Evolutionary conservation across 2,888 invertebrate genomes (phyloP).

Genomic region (Meghimatium bilineatum): DNA sequence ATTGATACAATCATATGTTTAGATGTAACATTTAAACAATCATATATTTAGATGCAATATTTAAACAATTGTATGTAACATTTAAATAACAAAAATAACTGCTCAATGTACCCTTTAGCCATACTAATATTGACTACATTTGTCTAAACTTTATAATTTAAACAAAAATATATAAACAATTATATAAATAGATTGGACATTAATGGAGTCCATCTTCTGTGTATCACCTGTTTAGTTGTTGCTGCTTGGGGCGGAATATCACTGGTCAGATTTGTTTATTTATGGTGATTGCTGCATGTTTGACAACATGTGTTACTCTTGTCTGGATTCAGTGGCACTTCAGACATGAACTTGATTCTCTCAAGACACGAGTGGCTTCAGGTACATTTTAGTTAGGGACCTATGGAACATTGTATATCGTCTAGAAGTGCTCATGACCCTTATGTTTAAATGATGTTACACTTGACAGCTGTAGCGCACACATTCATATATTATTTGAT

Average conservation of each 20-base stretch:
- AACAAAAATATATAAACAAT: background rate
- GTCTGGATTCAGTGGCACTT: slow-evolving; percentile 49
- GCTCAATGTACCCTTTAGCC: background rate
- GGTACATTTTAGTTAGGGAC: slow-evolving; percentile 25
- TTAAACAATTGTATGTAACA: background rate
- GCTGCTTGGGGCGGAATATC: slow-evolving; percentile 39
- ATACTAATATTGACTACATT: background rate
- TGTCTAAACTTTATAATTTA: background rate
- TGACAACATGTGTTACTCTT: slow-evolving; percentile 42
- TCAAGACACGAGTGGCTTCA: slow-evolving; percentile 28
- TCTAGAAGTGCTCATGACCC: background rate
- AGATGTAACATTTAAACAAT: no score
- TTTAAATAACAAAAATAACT: background rate
- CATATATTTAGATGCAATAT: background rate
- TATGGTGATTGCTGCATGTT: slow-evolving; percentile 39
- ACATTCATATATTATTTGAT: background rate
- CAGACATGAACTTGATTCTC: slow-evolving; percentile 32
- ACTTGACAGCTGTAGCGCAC: background rate
- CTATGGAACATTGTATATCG: background rate
- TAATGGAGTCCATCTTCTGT: background rate
- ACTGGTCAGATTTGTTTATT: slow-evolving; percentile 32
- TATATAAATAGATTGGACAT: background rate
- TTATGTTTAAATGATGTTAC: background rate
- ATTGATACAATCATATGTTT: no score
- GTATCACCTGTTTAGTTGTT: background rate